phyloP scores from a whole-genome alignment of 1,140 invertebrate genomes.

The Orussus abietinus region DNA sequence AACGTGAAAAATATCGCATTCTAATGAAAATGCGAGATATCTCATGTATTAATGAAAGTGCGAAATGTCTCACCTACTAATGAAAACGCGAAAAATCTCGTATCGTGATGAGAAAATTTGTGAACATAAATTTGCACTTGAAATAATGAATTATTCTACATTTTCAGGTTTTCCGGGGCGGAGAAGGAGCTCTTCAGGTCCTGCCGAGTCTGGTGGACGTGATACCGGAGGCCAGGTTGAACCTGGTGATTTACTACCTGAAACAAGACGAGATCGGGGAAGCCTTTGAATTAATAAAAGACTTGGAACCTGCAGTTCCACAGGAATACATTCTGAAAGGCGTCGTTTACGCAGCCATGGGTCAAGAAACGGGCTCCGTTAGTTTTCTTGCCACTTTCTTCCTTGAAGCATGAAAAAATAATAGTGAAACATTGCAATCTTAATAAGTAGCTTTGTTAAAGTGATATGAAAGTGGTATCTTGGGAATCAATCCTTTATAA shows the following conservation, averaged over 20 bases:
- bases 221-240: constrained; percentile 93
- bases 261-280: constrained; percentile 87
- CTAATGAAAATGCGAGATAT: too few relatives aligned
- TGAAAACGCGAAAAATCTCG: too few relatives aligned
- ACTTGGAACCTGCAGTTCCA: constrained; percentile 87
- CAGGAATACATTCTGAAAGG: constrained; percentile 97
- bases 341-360: constrained; percentile 89
- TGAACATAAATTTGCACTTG: constrained; percentile 7
- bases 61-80: too few relatives aligned
- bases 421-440: too few relatives aligned
- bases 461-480: too few relatives aligned
- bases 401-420: too few relatives aligned
- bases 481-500: too few relatives aligned
- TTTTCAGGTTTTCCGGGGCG: constrained; percentile 77
- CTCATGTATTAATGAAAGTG: too few relatives aligned
- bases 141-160: constrained; percentile 4
- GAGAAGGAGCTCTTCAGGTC: constrained; percentile 88
- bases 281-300: constrained; percentile 87
- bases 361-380: constrained; percentile 88
- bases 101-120: constrained; percentile 4
- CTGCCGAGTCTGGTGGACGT: constrained; percentile 90
- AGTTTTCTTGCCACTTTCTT: too few relatives aligned
- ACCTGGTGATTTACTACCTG: constrained; percentile 93
- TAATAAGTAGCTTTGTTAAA: too few relatives aligned
- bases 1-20: too few relatives aligned